Percentiles rank a stretch among this genome's conserved stretches.
These are phyloP conservation scores for Callosobruchus maculatus DNA, from an alignment of 2,888 invertebrate species.

Conservation along the genomic window DNA sequence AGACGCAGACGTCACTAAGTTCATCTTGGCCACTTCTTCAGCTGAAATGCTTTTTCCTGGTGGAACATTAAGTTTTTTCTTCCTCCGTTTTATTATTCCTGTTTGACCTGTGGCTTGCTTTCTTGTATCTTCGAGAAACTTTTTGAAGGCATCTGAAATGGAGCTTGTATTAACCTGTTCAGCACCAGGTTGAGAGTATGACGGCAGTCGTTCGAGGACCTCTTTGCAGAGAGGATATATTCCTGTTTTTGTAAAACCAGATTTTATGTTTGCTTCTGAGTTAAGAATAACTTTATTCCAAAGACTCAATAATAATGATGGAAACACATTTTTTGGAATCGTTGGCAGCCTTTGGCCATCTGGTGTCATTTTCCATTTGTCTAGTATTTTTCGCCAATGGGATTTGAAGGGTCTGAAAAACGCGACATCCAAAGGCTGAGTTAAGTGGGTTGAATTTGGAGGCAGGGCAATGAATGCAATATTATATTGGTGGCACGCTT, in stretches of 20 bases:
- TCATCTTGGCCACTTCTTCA: slow-evolving; percentile 3
- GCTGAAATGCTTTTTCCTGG: slow-evolving; percentile 1
- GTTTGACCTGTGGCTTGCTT: slow-evolving; percentile 4
- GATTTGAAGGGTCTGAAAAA: no score
- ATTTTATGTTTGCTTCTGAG: slow-evolving; percentile 4
- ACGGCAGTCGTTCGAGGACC: slow-evolving; percentile 6
- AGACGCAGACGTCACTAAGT: background rate
- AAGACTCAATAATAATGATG: slow-evolving; percentile 2
- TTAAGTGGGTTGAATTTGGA: no score
- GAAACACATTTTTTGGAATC: slow-evolving; percentile 11
- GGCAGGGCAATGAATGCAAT: slow-evolving; percentile 3
- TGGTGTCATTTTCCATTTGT: slow-evolving; percentile 2
- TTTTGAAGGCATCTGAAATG: slow-evolving; percentile 5
- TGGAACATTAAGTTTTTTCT: slow-evolving; percentile 7
- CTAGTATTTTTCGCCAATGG: no score
- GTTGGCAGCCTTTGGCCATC: slow-evolving; percentile 7
- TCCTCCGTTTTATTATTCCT: slow-evolving; percentile 3
- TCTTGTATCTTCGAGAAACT: slow-evolving; percentile 5
- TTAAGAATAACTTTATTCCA: slow-evolving; percentile 6
- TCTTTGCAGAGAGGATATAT: slow-evolving; percentile 6
- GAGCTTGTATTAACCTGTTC: slow-evolving; percentile 3
- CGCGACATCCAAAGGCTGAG: no score
- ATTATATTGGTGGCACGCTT: no score
- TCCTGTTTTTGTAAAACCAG: slow-evolving; percentile 5
- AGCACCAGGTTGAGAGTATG: slow-evolving; percentile 2